Conservation (phyloP, 2,888 invertebrate genomes). For the Patella caerulea region DNA sequence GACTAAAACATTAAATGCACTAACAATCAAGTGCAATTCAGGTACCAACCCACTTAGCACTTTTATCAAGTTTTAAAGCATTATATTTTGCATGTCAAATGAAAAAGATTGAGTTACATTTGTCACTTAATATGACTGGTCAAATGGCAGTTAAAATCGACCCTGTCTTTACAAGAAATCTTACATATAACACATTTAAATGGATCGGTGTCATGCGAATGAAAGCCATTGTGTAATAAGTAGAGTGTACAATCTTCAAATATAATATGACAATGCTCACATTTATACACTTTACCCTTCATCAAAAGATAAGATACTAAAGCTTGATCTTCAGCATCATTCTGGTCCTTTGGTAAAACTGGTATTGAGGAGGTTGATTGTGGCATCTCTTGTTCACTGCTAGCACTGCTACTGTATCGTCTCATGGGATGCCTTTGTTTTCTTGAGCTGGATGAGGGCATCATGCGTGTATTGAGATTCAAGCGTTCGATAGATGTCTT, state of each 20-base stretch:
- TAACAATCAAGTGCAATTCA: not conserved
- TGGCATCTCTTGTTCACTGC: constrained; percentile 49
- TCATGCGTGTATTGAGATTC: constrained; percentile 59
- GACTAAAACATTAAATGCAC: constrained; percentile 2
- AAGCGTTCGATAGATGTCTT: constrained; percentile 50
- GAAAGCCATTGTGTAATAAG: constrained; percentile 65
- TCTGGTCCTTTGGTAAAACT: constrained; percentile 32
- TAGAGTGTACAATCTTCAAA: constrained; percentile 65
- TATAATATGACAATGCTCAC: constrained; percentile 64
- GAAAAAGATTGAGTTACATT: not conserved
- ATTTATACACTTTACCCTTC: constrained; percentile 62
- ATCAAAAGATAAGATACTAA: constrained; percentile 56
- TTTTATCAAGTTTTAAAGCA: not conserved
- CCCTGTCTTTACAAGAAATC: constrained; percentile 57
- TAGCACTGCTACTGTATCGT: constrained; percentile 49
- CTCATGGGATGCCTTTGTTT: constrained; percentile 66
- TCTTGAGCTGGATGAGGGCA: constrained; percentile 54
- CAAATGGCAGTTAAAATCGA: constrained; percentile 65
- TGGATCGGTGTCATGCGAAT: constrained; percentile 61
- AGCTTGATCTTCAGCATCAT: constrained; percentile 48
- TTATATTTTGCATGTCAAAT: no score
- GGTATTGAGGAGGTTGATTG: constrained; percentile 38
- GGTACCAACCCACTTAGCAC: not conserved
- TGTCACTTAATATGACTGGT: constrained; percentile 64
- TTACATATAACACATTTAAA: constrained; percentile 64